A percentile compares a stretch with the other conserved stretches of the same genome.
phyloP scores from a whole-genome alignment of 2,113 vertebrate genomes.

The Tapirus terrestris region DNA sequence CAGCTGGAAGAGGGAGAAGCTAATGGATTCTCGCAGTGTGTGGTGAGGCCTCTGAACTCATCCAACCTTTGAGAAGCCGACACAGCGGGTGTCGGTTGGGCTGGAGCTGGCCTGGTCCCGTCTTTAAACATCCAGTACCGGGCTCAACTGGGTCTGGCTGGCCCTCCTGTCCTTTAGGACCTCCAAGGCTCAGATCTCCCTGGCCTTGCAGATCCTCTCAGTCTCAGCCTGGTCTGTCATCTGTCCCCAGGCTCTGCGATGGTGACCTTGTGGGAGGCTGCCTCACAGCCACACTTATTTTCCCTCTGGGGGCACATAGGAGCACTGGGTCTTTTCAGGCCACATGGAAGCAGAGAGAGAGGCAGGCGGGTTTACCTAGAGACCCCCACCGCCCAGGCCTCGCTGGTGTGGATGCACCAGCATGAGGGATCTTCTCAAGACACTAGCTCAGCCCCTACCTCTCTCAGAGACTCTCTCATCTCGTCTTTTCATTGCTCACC shows the following conservation, averaged over 20 bases:
- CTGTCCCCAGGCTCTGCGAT: neutral
- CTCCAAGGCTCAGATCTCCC: neutral
- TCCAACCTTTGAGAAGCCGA: neutral
- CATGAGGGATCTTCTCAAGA: neutral
- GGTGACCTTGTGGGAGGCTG: too few relatives aligned
- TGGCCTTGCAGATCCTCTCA: neutral
- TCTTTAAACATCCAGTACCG: neutral
- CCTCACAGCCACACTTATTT: neutral
- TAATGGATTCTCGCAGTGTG: accelerated
- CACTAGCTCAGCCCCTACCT: too few relatives aligned
- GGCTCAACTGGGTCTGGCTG: neutral
- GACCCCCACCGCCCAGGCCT: neutral
- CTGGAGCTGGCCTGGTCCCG: neutral
- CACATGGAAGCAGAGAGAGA: neutral
- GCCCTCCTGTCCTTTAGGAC: neutral
- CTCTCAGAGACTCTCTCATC: neutral
- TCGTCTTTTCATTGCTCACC: accelerated
- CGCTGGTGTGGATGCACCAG: neutral
- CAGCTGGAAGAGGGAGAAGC: neutral
- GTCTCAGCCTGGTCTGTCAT: neutral
- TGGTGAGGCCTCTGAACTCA: neutral
- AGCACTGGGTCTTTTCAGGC: neutral
- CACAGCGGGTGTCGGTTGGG: too few relatives aligned
- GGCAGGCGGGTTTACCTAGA: neutral
- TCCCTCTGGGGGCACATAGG: neutral